Evolutionary conservation across 2,113 vertebrate species (phyloP).

Genomic region (Ammodytes dubius): DNA sequence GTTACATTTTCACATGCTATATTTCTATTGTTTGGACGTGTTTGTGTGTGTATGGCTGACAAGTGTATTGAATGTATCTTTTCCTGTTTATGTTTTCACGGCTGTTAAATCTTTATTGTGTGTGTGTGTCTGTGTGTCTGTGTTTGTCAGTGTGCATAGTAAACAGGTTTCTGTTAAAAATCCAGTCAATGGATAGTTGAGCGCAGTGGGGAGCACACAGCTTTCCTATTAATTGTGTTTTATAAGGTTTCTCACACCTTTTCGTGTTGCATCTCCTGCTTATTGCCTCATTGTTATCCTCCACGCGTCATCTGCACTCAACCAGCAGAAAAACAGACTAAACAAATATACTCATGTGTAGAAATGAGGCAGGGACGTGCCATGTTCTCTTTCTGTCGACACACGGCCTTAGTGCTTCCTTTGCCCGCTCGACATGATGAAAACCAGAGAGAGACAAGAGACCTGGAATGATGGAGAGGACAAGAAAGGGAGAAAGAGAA

Average conservation of each 20-base stretch:
- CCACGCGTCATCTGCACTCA: not conserved
- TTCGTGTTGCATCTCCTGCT: not conserved
- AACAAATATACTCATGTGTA: not conserved
- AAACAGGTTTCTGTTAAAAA: not conserved
- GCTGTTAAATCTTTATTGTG: conserved; percentile 7
- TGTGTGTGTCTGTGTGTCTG: not conserved
- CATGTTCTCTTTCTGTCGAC: conserved; percentile 42
- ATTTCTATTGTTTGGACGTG: not conserved
- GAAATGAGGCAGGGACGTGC: not conserved
- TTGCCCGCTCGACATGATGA: conserved; percentile 24
- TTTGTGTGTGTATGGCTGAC: not conserved
- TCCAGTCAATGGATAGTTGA: not conserved
- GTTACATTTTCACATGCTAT: not conserved
- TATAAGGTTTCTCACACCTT: not conserved
- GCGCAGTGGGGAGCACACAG: not conserved
- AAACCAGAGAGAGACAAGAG: conserved; percentile 46
- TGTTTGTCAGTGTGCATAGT: not conserved
- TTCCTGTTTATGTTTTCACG: conserved; percentile 16
- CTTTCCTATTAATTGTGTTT: not conserved
- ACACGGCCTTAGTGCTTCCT: conserved; percentile 10
- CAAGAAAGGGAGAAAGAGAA: not conserved
- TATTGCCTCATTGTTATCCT: not conserved
- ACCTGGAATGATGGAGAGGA: conserved; percentile 16
- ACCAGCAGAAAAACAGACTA: not conserved
- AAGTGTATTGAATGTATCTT: not conserved